Base-by-base conservation (phyloP, 2,888 invertebrate genomes). In the Conistra vaccinii region DNA sequence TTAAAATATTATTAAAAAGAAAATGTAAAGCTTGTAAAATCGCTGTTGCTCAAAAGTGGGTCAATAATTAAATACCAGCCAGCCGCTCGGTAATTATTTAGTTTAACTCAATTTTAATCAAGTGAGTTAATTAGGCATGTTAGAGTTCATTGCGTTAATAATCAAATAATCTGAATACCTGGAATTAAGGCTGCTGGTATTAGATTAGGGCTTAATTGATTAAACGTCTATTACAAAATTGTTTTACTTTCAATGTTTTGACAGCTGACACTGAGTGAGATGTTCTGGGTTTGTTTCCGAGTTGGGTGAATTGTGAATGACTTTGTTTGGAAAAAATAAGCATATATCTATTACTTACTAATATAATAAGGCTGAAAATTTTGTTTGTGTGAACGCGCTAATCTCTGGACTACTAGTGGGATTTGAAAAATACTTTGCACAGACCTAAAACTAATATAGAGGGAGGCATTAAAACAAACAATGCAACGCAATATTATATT, bases 111-210 rank as follows among this genome's bases (percentile, higher is more conserved):
- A 66, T 10, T 65, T 66, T 57, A 61, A 76, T 65, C n/a, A 69
- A 81, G 29, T 35, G 17, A 63, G 51, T 48, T 75, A 55, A 69
- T 80, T 35, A 67, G 4, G n/a, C 48, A 65, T 58, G 29, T 51
- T 76, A 42, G 26, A 55, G 26, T 76, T 61, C 9, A 81, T 65
- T 45, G 63, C 45, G 23, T 48, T 48, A n/a, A 32, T 69, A 74
- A 75, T 48, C 23, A 53, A 42, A 63, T 42, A 48, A 48, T 69
- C 35, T 35, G 23, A 26, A 4, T 29, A 14, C 2, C 42, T 62
- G 51, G n/a, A n/a, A 29, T 67, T 20, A 51, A 4, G 23, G n/a
- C 9, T 14, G n/a, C 6, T 62, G 32, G 57, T 80, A 51, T 51
- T 35, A 57, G 17, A 17, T 63, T 60, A 12, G 1, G n/a, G 7